Evolutionary conservation across 2,797 vertebrate genomes (phyloP).

Genomic region (Perodicticus potto): DNA sequence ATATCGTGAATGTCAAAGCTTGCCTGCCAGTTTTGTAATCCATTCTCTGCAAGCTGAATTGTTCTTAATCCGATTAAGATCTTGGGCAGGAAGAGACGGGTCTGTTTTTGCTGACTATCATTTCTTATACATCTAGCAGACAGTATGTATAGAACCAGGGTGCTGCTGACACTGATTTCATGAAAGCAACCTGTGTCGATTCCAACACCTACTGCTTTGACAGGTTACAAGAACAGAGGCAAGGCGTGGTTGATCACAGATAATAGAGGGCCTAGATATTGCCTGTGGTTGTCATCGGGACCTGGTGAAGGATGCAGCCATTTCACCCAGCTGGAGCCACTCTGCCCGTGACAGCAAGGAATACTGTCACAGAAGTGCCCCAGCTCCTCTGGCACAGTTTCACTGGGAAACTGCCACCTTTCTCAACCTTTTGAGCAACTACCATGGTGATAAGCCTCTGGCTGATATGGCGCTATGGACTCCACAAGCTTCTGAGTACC

Average conservation of each 20-base stretch:
- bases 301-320: neutral
- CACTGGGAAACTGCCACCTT: neutral
- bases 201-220: slow-evolving; percentile 37
- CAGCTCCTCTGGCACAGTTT: neutral
- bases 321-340: neutral
- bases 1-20: slow-evolving; percentile 66
- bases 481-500: neutral
- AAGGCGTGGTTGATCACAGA: slow-evolving; percentile 67
- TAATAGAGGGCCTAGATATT: slow-evolving; percentile 26
- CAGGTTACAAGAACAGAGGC: neutral
- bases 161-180: slow-evolving; percentile 49
- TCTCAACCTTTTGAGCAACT: neutral
- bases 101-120: slow-evolving; percentile 31
- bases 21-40: slow-evolving; percentile 56
- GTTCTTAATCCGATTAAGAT: slow-evolving; percentile 72
- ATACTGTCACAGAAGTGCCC: neutral
- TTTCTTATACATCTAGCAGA: slow-evolving; percentile 46
- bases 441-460: neutral
- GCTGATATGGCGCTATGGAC: neutral
- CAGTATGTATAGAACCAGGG: neutral
- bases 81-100: slow-evolving; percentile 44
- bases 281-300: neutral
- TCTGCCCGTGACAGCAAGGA: neutral
- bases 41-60: slow-evolving; percentile 63
- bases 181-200: slow-evolving; percentile 27